These are phyloP conservation scores for Condylura cristata DNA, from an alignment of 2,113 vertebrate genomes.

Conservation along the genomic window DNA sequence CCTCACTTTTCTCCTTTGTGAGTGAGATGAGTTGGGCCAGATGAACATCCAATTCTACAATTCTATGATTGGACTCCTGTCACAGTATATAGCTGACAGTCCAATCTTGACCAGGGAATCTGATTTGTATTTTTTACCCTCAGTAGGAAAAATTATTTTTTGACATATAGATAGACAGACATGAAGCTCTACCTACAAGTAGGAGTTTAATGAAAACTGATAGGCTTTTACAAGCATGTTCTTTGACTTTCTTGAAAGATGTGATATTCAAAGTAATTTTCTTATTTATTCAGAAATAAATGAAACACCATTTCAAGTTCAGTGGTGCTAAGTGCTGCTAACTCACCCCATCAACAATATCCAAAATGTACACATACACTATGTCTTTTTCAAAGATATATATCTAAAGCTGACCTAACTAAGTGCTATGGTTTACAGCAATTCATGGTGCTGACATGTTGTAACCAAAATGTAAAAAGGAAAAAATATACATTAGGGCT, in stretches of 20 bases:
- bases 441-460: background rate
- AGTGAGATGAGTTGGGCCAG: background rate
- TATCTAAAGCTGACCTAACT: conserved; percentile 28
- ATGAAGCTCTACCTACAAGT: background rate
- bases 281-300: conserved; percentile 55
- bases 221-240: background rate
- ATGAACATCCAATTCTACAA: background rate
- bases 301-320: conserved; percentile 76
- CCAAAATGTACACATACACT: conserved; percentile 32
- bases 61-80: background rate
- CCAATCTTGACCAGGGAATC: conserved; percentile 3
- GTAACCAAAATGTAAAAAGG: background rate
- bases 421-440: background rate
- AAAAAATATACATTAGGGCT: background rate
- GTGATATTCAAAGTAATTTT: background rate
- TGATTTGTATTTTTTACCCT: background rate
- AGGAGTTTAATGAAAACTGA: background rate
- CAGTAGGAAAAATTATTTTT: background rate
- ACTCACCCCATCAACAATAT: conserved; percentile 58
- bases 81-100: background rate
- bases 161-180: background rate
- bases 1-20: background rate
- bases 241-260: conserved; percentile 41
- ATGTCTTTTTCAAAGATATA: conserved; percentile 34
- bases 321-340: conserved; percentile 71